Evolutionary conservation across 1,140 invertebrate genomes (phyloP).

Genomic region (Pseudoatta argentina): DNA sequence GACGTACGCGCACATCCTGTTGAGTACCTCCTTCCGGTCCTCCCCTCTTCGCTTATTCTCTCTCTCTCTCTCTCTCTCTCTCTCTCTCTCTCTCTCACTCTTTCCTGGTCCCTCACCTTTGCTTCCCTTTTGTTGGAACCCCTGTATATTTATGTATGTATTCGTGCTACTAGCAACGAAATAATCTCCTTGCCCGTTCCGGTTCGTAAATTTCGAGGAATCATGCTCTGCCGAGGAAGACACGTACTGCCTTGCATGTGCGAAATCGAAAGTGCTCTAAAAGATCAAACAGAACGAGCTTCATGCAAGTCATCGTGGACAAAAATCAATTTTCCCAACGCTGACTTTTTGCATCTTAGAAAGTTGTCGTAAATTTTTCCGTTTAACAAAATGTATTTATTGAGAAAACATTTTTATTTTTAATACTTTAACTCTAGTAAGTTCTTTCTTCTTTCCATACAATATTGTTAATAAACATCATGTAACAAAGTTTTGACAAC

Average conservation of each 20-base stretch:
- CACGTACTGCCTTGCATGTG: conserved; percentile 8
- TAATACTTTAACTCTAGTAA: neutral
- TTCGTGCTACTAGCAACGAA: conserved; percentile 56
- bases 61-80: conserved; percentile 18
- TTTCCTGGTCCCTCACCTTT: conserved; percentile 29
- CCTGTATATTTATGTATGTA: neutral
- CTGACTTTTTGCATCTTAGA: neutral
- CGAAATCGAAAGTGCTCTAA: conserved; percentile 44
- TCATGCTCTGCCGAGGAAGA: conserved; percentile 61
- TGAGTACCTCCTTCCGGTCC: conserved; percentile 77
- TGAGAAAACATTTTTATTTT: neutral
- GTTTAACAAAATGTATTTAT: neutral
- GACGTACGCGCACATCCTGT: conserved; percentile 80
- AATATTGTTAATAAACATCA: neutral
- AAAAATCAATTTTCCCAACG: conserved; percentile 8
- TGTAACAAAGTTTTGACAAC: neutral
- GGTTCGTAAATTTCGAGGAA: conserved; percentile 71
- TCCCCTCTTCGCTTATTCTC: conserved; percentile 32
- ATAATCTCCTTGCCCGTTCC: conserved; percentile 66
- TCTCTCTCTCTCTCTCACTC: neutral
- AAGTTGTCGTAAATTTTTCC: neutral
- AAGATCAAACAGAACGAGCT: neutral
- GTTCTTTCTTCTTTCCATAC: neutral
- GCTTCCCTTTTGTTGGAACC: conserved; percentile 53
- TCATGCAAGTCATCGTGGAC: neutral